phyloP scores from a whole-genome alignment of 2,113 vertebrate genomes.

The Lampris megalopsis region DNA sequence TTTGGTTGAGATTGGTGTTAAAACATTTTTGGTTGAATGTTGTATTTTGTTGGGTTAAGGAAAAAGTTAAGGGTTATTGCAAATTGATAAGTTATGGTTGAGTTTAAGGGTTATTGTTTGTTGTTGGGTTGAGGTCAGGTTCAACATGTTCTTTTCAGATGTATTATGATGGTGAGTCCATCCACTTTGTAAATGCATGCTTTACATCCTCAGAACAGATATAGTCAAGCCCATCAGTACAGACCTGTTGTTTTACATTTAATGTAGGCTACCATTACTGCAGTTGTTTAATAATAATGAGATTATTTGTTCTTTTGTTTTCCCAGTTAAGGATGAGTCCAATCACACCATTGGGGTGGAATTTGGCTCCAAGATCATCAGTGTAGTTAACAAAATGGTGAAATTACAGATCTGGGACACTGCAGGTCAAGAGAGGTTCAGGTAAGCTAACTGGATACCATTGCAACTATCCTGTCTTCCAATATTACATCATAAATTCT shows the following conservation, averaged over 20 bases:
- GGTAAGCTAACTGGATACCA: constrained; percentile 72
- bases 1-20: too few species aligned
- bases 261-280: not conserved
- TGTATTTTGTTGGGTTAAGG: too few species aligned
- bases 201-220: too few species aligned
- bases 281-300: not conserved
- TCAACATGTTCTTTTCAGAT: not conserved
- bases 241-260: not conserved
- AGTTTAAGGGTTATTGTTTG: not conserved
- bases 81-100: too few species aligned
- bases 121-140: not conserved
- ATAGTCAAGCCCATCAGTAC: not conserved
- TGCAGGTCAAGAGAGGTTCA: constrained; percentile 93
- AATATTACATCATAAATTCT: too few species aligned
- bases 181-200: too few species aligned
- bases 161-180: too few species aligned
- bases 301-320: not conserved
- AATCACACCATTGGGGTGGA: constrained; percentile 96
- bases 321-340: constrained; percentile 92
- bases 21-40: not conserved
- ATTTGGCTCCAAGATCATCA: constrained; percentile 94
- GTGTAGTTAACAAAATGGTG: constrained; percentile 91
- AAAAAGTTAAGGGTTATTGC: too few species aligned
- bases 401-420: constrained; percentile 97
- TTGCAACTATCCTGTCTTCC: too few species aligned